phyloP scores from a whole-genome alignment of 2,888 invertebrate genomes.

The Pachydiplax longipennis region DNA sequence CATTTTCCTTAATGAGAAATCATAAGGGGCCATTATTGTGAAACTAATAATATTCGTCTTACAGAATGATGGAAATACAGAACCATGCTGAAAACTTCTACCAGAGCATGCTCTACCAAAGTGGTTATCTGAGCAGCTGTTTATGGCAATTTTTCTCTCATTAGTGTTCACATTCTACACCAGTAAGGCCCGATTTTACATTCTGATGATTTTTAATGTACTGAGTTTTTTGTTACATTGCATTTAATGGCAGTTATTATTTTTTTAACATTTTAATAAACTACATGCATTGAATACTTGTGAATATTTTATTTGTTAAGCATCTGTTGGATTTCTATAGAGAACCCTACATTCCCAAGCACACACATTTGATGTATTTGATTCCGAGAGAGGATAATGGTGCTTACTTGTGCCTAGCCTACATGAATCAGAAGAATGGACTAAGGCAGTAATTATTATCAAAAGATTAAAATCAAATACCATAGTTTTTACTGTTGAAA shows the following conservation, averaged over 20 bases:
- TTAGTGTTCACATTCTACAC: background rate
- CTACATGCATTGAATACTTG: background rate
- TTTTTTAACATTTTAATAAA: constrained; percentile 29
- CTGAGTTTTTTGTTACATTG: constrained; percentile 11
- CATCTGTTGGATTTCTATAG: background rate
- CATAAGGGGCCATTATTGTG: background rate
- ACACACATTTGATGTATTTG: background rate
- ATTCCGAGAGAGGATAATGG: background rate
- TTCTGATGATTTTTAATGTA: background rate
- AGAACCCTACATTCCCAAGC: too few species aligned
- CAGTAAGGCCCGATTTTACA: background rate
- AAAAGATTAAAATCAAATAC: too few species aligned
- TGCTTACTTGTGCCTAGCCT: too few species aligned
- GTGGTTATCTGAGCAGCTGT: background rate
- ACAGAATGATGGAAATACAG: background rate
- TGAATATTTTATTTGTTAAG: background rate
- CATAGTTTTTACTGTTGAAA: too few species aligned
- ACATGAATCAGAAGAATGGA: too few species aligned
- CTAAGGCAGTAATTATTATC: too few species aligned
- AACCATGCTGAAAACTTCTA: background rate
- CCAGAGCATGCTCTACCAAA: too few species aligned
- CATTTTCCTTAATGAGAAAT: background rate
- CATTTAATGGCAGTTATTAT: constrained; percentile 15
- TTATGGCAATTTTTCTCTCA: background rate
- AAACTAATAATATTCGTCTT: background rate